Evolutionary conservation across 2,888 invertebrate species (phyloP).

Genomic region (Encarsia formosa): DNA sequence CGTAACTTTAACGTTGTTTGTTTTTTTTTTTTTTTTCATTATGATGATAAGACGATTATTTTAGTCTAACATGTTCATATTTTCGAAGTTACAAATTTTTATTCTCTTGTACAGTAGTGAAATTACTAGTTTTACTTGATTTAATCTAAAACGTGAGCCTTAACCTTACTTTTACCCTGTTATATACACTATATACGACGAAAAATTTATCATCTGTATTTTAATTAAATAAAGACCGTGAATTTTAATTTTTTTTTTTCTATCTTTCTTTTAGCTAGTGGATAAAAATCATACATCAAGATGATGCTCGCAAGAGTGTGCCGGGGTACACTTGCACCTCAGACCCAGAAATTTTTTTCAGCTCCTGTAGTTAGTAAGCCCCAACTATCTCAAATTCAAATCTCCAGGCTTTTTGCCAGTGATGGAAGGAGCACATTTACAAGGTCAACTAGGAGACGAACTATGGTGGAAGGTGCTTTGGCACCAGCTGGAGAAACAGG

Average conservation of each 20-base stretch:
- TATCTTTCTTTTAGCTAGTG: conserved; percentile 1
- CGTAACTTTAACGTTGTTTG: no score
- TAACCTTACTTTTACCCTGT: neutral
- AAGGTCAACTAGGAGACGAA: conserved; percentile 52
- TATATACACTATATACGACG: neutral
- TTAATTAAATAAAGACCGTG: neutral
- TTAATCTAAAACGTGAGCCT: neutral
- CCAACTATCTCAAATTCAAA: conserved; percentile 34
- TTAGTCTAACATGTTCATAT: neutral
- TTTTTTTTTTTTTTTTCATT: neutral
- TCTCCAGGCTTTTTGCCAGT: conserved; percentile 42
- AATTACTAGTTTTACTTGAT: neutral
- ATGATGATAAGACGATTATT: neutral
- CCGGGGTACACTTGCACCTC: conserved; percentile 38
- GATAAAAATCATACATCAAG: conserved; percentile 12
- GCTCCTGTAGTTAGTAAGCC: conserved; percentile 32
- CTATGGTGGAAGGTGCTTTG: conserved; percentile 69
- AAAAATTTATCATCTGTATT: neutral
- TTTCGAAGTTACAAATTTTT: neutral
- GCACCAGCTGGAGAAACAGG: conserved; percentile 76
- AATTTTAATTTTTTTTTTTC: neutral
- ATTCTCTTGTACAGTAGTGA: neutral
- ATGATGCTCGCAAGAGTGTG: conserved; percentile 46
- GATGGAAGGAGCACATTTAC: conserved; percentile 44
- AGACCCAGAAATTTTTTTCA: conserved; percentile 35